A percentile compares a stretch with the other conserved stretches of the same genome.
phyloP scores from a whole-genome alignment of 1,140 invertebrate genomes.

The Ostrea denselamellosa region DNA sequence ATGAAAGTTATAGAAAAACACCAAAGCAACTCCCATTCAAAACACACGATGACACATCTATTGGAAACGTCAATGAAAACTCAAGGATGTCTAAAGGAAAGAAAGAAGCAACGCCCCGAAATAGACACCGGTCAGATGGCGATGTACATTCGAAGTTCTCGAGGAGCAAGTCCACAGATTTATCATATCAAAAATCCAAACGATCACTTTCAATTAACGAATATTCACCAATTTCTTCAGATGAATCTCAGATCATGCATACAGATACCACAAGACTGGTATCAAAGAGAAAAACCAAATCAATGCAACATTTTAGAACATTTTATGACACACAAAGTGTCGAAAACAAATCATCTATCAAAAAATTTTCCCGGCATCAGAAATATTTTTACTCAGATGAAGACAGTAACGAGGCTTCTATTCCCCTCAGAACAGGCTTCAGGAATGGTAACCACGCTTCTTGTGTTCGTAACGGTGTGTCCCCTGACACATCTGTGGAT shows the following conservation, averaged over 20 bases:
- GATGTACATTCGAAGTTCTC: not conserved
- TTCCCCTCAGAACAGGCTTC: not conserved
- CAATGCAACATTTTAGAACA: conserved; percentile 31
- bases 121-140: conserved; percentile 21
- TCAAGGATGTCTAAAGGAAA: not conserved
- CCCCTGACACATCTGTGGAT: conserved; percentile 36
- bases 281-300: conserved; percentile 25
- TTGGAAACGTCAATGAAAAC: not conserved
- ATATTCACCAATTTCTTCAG: conserved; percentile 11
- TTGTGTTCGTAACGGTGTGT: not conserved
- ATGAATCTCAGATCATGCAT: not conserved
- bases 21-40: not conserved
- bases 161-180: conserved; percentile 31
- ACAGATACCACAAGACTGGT: conserved; percentile 17
- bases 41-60: not conserved
- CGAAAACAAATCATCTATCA: conserved; percentile 20
- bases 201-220: not conserved
- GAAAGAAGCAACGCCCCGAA: not conserved
- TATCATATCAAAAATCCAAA: not conserved
- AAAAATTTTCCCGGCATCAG: conserved; percentile 32
- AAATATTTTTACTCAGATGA: conserved; percentile 44
- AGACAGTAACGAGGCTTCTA: not conserved
- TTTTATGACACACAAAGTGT: conserved; percentile 16
- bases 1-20: not conserved
- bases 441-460: not conserved